These are phyloP conservation scores for Balearica regulorum DNA, from an alignment of 2,797 vertebrate species.

Conservation along the genomic window DNA sequence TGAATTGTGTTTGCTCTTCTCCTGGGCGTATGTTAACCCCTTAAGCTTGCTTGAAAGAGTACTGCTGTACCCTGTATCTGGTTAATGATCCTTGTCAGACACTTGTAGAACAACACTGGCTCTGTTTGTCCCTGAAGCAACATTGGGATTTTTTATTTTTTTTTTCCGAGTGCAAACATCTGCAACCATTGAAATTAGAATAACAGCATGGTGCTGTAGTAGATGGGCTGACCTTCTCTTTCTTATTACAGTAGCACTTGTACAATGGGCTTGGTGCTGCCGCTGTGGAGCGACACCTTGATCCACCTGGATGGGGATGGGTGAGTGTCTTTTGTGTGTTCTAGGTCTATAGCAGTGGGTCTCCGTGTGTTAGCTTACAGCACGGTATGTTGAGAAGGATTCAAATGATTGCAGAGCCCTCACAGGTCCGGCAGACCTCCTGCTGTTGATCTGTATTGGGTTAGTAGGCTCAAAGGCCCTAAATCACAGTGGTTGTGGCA, in stretches of 20 bases:
- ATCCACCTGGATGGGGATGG: constrained; percentile 99
- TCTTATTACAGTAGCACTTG: constrained; percentile 80
- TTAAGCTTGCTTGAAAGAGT: background rate
- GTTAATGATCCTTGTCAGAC: background rate
- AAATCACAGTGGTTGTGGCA: background rate
- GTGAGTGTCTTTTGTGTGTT: constrained; percentile 74
- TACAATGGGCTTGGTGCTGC: constrained; percentile 92
- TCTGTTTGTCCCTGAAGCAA: background rate
- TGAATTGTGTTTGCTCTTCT: background rate
- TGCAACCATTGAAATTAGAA: background rate
- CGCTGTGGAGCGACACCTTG: constrained; percentile 95
- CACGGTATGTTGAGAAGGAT: background rate
- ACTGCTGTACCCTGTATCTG: background rate
- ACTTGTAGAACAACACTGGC: background rate
- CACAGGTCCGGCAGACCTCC: background rate
- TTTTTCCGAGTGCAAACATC: background rate
- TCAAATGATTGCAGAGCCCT: background rate
- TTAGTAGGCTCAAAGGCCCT: constrained; percentile 5
- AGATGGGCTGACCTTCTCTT: background rate
- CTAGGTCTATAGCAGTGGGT: background rate
- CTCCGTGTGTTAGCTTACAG: background rate
- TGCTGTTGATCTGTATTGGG: background rate
- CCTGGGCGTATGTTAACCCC: background rate
- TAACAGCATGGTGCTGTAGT: background rate
- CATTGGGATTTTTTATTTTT: background rate